Conservation (phyloP, 2,113 vertebrate genomes). For the Podarcis raffonei region DNA sequence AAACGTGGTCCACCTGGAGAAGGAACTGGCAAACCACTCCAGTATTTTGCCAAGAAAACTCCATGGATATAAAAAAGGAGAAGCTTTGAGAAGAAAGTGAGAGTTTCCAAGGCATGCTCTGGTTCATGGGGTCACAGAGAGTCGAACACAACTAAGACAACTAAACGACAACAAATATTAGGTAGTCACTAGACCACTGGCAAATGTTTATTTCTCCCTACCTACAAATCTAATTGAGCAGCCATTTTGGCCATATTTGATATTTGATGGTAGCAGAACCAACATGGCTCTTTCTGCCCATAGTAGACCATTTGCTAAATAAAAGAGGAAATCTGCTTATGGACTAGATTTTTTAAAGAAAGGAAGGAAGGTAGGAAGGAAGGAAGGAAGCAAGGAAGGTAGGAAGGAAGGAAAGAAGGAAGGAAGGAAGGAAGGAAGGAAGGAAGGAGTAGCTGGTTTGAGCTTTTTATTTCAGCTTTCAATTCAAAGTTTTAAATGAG, state of each 20-base stretch:
- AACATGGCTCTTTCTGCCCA: neutral
- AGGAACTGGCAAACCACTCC: too few species aligned
- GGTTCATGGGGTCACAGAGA: too few species aligned
- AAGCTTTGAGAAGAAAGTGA: too few species aligned
- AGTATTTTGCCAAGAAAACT: too few species aligned
- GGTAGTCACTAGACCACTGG: too few species aligned
- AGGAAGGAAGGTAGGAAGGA: too few species aligned
- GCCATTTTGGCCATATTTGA: neutral
- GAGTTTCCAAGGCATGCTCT: too few species aligned
- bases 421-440: neutral
- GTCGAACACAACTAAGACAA: too few species aligned
- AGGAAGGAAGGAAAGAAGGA: too few species aligned
- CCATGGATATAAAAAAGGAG: too few species aligned
- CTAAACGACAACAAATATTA: neutral
- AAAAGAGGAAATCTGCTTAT: neutral
- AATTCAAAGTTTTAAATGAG: neutral
- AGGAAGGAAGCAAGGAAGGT: neutral
- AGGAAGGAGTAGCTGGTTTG: neutral
- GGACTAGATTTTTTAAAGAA: too few species aligned
- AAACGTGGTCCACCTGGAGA: too few species aligned
- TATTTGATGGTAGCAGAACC: neutral
- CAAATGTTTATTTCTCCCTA: neutral
- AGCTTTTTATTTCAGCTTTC: neutral
- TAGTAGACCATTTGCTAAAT: neutral
- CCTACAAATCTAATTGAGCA: neutral